A percentile compares a stretch with the other conserved stretches of the same genome.
Conservation (phyloP, 2,888 invertebrate genomes). For the Meliscaeva auricollis region DNA sequence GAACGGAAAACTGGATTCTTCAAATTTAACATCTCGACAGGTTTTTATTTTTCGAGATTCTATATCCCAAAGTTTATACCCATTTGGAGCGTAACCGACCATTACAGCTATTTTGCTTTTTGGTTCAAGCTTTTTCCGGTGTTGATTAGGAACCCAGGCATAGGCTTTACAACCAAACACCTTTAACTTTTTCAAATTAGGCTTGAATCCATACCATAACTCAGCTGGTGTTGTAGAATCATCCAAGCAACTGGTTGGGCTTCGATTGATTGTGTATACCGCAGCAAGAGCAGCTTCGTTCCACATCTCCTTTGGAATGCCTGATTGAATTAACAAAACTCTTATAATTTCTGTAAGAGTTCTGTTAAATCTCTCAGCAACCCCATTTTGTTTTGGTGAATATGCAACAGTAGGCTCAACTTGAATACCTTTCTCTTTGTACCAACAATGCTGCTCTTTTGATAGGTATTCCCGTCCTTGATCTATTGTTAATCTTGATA, state of each 20-base stretch:
- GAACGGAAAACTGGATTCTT: not conserved
- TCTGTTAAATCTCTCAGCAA: not conserved
- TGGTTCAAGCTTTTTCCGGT: not conserved
- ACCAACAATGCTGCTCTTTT: not conserved
- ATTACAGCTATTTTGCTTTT: not conserved
- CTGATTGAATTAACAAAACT: not conserved
- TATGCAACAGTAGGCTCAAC: not conserved
- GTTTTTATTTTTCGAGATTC: not conserved
- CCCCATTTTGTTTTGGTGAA: not conserved
- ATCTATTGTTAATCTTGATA: not conserved
- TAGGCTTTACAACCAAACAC: no score
- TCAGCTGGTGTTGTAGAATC: not conserved
- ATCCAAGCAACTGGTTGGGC: slow-evolving; percentile 1
- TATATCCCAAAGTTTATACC: not conserved
- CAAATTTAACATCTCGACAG: not conserved
- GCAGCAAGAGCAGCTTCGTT: slow-evolving; percentile 1
- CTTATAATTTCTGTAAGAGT: not conserved
- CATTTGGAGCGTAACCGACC: slow-evolving; percentile 1
- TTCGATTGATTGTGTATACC: not conserved
- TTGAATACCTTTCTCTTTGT: slow-evolving; percentile 6
- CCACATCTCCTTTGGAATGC: not conserved
- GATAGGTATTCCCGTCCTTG: not conserved
- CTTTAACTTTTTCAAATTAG: not conserved
- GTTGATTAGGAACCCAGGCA: not conserved
- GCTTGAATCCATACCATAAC: no score